phyloP scores from a whole-genome alignment of 1,140 invertebrate genomes.

The Battus philenor region DNA sequence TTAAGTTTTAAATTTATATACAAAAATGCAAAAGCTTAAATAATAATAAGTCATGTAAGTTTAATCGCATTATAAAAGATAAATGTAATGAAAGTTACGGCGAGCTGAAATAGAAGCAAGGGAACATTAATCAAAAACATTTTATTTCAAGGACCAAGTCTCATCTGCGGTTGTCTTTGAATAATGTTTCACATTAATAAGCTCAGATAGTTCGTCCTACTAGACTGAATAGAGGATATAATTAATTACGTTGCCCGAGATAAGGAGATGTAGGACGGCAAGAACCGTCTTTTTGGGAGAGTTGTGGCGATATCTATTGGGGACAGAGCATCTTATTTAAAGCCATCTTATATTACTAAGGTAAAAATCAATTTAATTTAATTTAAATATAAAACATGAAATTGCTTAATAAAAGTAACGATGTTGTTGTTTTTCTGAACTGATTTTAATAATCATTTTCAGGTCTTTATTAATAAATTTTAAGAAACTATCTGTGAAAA shows the following conservation, averaged over 20 bases:
- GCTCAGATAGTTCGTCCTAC: constrained; percentile 41
- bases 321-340: no score
- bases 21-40: background rate
- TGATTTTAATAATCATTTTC: background rate
- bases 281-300: constrained; percentile 42
- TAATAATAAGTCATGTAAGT: background rate
- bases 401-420: no score
- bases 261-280: constrained; percentile 31
- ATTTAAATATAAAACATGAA: no score
- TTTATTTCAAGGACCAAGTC: constrained; percentile 45
- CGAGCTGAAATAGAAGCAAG: no score
- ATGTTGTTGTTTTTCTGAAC: no score
- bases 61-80: constrained; percentile 23
- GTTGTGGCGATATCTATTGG: constrained; percentile 10
- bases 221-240: constrained; percentile 43
- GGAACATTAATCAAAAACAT: constrained; percentile 60
- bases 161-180: constrained; percentile 61
- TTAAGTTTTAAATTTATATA: background rate
- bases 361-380: no score
- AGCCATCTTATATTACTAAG: no score
- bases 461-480: background rate
- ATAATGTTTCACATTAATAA: constrained; percentile 68
- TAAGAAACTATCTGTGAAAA: background rate
- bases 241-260: constrained; percentile 49
- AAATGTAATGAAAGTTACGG: no score